Conservation (phyloP, 2,113 vertebrate genomes). For the Atlantisia rogersi region DNA sequence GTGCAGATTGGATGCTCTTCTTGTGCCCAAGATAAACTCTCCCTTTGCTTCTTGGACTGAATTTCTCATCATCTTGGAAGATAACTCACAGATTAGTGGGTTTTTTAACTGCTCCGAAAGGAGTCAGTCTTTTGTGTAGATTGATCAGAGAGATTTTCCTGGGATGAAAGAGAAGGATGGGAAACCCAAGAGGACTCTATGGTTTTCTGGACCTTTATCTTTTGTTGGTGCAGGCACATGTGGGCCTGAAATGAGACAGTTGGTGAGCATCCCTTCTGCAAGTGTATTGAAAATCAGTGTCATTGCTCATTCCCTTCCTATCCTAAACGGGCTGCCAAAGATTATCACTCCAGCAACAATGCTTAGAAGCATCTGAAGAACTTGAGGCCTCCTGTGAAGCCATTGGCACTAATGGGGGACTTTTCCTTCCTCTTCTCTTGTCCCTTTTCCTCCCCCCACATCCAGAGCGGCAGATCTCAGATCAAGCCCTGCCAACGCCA, state of each 20-base stretch:
- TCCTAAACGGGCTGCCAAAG: neutral
- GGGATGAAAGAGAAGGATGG: neutral
- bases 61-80: neutral
- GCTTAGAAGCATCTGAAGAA: conserved; percentile 53
- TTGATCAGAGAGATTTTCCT: neutral
- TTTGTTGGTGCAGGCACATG: neutral
- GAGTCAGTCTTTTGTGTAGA: neutral
- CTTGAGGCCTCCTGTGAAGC: conserved; percentile 41
- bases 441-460: neutral
- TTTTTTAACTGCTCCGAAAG: neutral
- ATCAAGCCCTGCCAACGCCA: conserved; percentile 13
- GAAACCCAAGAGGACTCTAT: neutral
- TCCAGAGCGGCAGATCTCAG: neutral
- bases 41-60: neutral
- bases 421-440: conserved; percentile 26
- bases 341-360: conserved; percentile 38
- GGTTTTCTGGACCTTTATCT: neutral
- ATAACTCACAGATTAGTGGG: neutral
- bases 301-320: neutral
- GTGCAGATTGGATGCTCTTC: conserved; percentile 27
- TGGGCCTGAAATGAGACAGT: neutral
- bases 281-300: neutral
- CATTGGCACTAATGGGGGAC: conserved; percentile 35
- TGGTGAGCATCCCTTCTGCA: neutral
- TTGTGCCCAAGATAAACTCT: conserved; percentile 9